phyloP scores from a whole-genome alignment of 2,113 vertebrate species.

The Climacteris rufus region DNA sequence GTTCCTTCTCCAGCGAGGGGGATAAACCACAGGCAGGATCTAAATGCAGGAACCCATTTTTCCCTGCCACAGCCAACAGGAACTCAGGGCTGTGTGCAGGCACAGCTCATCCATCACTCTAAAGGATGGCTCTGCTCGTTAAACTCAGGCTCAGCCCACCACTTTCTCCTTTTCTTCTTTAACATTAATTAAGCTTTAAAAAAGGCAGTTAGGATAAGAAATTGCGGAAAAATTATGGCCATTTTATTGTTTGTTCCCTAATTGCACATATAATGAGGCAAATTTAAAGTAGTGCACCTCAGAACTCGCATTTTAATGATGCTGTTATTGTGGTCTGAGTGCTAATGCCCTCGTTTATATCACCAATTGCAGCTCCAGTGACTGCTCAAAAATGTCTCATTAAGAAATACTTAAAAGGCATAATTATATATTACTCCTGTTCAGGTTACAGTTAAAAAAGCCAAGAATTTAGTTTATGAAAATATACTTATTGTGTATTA shows the following conservation, averaged over 20 bases:
- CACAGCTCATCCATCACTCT: not conserved
- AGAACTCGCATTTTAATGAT: conserved; percentile 21
- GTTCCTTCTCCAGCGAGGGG: fast-evolving
- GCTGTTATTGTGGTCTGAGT: not conserved
- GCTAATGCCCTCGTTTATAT: conserved; percentile 31
- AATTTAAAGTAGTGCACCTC: conserved; percentile 33
- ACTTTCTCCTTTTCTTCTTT: not conserved
- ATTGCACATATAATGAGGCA: conserved; percentile 35
- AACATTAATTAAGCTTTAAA: conserved; percentile 10
- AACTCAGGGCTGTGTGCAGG: not conserved
- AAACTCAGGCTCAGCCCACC: not conserved
- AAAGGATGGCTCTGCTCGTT: not conserved
- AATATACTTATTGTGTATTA: not conserved
- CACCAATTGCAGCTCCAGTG: not conserved
- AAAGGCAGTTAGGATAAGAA: conserved; percentile 24
- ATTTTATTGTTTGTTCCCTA: conserved; percentile 49
- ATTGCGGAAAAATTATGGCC: not conserved
- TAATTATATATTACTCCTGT: not conserved
- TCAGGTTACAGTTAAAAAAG: not conserved
- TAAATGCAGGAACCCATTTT: not conserved
- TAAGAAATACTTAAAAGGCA: conserved; percentile 4
- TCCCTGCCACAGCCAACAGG: not conserved
- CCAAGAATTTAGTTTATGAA: not conserved
- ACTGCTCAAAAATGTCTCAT: not conserved
- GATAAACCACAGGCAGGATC: not conserved